Evolutionary conservation across 2,888 invertebrate species (phyloP).

Genomic region (Perizoma flavofasciatum): DNA sequence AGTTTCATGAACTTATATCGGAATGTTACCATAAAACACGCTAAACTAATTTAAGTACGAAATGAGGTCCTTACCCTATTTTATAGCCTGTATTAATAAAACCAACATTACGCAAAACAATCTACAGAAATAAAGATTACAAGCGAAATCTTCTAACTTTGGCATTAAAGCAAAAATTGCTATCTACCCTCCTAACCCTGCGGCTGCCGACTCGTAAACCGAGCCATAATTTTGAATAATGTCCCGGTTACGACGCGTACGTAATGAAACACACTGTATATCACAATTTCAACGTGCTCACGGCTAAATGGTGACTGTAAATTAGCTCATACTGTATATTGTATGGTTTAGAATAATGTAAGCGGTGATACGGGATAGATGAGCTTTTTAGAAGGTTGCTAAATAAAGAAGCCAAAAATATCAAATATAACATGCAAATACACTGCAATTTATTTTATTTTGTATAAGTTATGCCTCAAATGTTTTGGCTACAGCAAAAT

Average conservation of each 20-base stretch:
- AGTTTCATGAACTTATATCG: neutral
- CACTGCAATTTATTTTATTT: too few species aligned
- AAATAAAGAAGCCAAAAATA: neutral
- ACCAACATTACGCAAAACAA: slow-evolving; percentile 30
- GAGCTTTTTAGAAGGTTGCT: neutral
- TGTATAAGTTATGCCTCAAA: too few species aligned
- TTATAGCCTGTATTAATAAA: slow-evolving; percentile 36
- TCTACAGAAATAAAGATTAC: slow-evolving; percentile 32
- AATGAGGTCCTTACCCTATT: slow-evolving; percentile 14
- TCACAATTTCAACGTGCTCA: slow-evolving; percentile 64
- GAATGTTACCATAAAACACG: neutral
- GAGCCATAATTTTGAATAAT: slow-evolving; percentile 76
- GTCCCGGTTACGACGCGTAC: slow-evolving; percentile 63
- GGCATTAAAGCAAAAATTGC: slow-evolving; percentile 35
- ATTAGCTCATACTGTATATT: slow-evolving; percentile 58
- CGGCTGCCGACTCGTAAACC: slow-evolving; percentile 58
- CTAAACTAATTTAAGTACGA: slow-evolving; percentile 8
- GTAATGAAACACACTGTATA: slow-evolving; percentile 77
- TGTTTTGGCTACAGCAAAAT: too few species aligned
- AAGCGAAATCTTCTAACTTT: slow-evolving; percentile 32
- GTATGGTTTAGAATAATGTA: slow-evolving; percentile 49
- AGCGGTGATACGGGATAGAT: slow-evolving; percentile 39
- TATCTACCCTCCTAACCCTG: slow-evolving; percentile 42
- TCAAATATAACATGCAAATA: neutral
- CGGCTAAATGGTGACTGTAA: slow-evolving; percentile 68